Evolutionary conservation across 2,888 invertebrate species (phyloP).

Genomic region (Caenorhabditis sinica): DNA sequence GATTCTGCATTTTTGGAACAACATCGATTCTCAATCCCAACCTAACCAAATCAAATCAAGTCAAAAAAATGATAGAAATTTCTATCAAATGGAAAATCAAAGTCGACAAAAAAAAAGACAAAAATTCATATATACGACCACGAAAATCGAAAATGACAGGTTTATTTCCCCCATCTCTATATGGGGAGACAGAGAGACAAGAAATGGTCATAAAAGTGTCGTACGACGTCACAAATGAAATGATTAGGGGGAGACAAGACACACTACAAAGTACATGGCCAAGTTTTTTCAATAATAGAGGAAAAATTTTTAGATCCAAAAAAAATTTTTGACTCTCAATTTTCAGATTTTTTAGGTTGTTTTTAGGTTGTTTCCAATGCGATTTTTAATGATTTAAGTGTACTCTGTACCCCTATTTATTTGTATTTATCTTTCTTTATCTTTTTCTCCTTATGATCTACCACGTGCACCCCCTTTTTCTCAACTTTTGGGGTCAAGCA

Average conservation of each 20-base stretch:
- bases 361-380: not conserved
- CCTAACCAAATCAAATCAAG: too few species aligned
- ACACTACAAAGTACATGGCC: slow-evolving; percentile 6
- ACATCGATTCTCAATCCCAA: too few species aligned
- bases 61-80: too few species aligned
- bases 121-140: too few species aligned
- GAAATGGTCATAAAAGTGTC: slow-evolving; percentile 25
- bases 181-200: not conserved
- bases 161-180: slow-evolving; percentile 1
- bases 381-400: slow-evolving; percentile 6
- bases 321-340: slow-evolving; percentile 3
- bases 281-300: not conserved
- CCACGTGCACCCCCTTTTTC: slow-evolving; percentile 33
- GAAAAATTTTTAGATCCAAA: not conserved
- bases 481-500: not conserved
- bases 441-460: not conserved
- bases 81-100: too few species aligned
- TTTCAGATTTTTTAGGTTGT: not conserved
- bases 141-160: not conserved
- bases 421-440: not conserved
- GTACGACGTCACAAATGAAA: slow-evolving; percentile 7
- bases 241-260: too few species aligned
- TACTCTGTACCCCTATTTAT: not conserved
- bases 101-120: too few species aligned
- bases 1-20: too few species aligned